A percentile compares a stretch with the other conserved stretches of the same genome.
Conservation (phyloP, 2,113 vertebrate genomes). For the Pontoporia blainvillei region DNA sequence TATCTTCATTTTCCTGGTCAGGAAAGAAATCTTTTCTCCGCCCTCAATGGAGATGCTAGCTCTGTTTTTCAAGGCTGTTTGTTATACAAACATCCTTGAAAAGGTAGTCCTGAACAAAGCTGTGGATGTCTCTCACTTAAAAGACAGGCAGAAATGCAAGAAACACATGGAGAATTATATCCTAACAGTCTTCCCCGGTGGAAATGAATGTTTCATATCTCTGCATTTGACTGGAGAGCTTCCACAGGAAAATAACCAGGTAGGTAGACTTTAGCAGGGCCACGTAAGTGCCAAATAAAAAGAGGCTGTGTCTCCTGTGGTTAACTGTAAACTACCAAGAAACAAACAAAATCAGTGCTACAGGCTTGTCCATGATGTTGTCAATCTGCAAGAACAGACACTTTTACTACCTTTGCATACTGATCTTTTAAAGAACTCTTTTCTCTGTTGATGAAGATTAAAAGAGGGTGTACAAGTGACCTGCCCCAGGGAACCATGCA, state of each 20-base stretch:
- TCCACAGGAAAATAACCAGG: neutral
- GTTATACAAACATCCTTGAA: neutral
- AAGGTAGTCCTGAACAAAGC: neutral
- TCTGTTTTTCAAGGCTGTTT: neutral
- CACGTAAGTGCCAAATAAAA: neutral
- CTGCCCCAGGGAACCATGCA: neutral
- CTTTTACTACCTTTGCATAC: neutral
- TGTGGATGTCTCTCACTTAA: neutral
- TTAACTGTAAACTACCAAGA: neutral
- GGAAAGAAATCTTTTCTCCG: neutral
- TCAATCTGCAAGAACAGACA: neutral
- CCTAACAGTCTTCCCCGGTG: neutral
- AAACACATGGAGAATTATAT: neutral
- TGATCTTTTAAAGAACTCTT: neutral
- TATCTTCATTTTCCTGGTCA: neutral
- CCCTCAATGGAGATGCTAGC: neutral
- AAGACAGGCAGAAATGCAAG: neutral
- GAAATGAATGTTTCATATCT: neutral
- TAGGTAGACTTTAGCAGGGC: neutral
- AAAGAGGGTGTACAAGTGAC: neutral
- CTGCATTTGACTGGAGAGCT: neutral
- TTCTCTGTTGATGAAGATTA: slow-evolving; percentile 5
- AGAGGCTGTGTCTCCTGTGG: neutral
- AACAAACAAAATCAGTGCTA: neutral
- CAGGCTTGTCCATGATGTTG: neutral